Evolutionary conservation across 1,140 invertebrate genomes (phyloP).

Genomic region (Coenobita brevimanus): DNA sequence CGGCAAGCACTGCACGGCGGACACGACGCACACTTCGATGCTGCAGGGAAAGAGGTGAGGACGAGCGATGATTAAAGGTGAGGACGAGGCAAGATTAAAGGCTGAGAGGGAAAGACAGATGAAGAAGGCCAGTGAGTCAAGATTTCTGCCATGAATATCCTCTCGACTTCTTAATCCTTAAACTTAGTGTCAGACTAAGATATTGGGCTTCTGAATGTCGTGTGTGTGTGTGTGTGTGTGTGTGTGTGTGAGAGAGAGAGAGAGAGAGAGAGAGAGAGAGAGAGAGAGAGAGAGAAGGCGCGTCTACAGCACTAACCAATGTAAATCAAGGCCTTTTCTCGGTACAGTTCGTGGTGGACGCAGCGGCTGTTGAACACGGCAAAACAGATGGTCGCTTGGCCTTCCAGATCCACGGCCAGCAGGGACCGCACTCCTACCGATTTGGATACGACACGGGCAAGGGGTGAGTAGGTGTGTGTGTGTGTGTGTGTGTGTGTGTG

Average conservation of each 20-base stretch:
- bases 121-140: background rate
- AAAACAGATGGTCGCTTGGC: constrained; percentile 64
- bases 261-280: too few relatives aligned
- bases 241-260: too few relatives aligned
- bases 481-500: background rate
- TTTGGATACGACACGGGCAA: constrained; percentile 91
- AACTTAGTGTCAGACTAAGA: too few relatives aligned
- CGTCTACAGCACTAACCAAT: background rate
- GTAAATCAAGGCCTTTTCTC: background rate
- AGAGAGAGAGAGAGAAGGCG: background rate
- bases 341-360: constrained; percentile 59
- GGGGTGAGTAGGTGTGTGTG: constrained; percentile 78
- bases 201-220: too few relatives aligned
- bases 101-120: background rate
- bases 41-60: constrained; percentile 7
- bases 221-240: too few relatives aligned
- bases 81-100: background rate
- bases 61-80: background rate
- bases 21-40: background rate
- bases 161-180: too few relatives aligned
- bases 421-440: constrained; percentile 87
- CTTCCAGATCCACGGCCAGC: constrained; percentile 80
- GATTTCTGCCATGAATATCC: too few relatives aligned
- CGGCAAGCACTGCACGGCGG: background rate
- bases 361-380: constrained; percentile 37